These are phyloP conservation scores for Cheilosia variabilis DNA, from an alignment of 2,888 invertebrate species.

Conservation along the genomic window DNA sequence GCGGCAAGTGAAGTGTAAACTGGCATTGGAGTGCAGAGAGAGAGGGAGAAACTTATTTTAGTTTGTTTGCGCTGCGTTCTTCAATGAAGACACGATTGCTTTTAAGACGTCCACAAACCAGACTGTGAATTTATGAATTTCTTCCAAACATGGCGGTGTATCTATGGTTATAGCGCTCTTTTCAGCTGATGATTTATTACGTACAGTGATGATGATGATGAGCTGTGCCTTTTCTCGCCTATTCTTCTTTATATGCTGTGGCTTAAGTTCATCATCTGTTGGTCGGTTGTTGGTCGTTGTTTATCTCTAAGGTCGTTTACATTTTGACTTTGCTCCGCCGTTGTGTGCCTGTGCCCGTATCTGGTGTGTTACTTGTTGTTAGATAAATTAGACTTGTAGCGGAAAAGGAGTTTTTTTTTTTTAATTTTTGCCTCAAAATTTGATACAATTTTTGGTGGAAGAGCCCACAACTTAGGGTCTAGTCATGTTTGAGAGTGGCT, in stretches of 20 bases:
- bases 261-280: conserved; percentile 55
- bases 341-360: neutral
- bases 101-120: conserved; percentile 29
- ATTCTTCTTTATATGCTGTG: conserved; percentile 7
- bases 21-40: conserved; percentile 38
- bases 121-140: conserved; percentile 32
- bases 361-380: conserved; percentile 41
- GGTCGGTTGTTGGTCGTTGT: conserved; percentile 56
- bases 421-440: neutral
- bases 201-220: conserved; percentile 46
- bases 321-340: conserved; percentile 47
- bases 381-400: conserved; percentile 38
- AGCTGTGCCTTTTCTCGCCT: conserved; percentile 36
- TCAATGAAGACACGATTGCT: conserved; percentile 46
- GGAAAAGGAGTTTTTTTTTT: neutral
- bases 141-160: conserved; percentile 30
- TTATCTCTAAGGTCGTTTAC: conserved; percentile 74
- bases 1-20: conserved; percentile 72
- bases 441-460: conserved; percentile 24
- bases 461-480: conserved; percentile 22
- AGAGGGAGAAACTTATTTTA: conserved; percentile 34
- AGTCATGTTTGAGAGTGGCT: conserved; percentile 20
- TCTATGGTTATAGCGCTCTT: conserved; percentile 29
- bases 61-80: conserved; percentile 14
- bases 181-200: conserved; percentile 71